Percentiles rank a stretch among this genome's conserved stretches.
phyloP scores from a whole-genome alignment of 2,888 invertebrate genomes.

The Pyrochroa serraticornis region DNA sequence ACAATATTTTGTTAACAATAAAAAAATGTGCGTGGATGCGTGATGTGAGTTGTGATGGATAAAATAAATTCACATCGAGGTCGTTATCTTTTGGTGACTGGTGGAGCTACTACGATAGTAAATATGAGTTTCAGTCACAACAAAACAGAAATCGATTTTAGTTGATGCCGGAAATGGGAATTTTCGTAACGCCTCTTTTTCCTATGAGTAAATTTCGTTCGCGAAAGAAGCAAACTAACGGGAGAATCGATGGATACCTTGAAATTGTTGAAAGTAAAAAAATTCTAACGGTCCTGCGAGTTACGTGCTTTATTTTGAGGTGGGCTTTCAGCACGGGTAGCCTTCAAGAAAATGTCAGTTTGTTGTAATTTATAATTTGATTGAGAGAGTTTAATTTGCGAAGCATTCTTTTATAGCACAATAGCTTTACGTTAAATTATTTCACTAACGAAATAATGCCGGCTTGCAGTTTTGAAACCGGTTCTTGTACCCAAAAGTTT shows the following conservation, averaged over 20 bases:
- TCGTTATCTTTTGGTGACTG: too few species aligned
- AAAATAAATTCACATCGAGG: too few species aligned
- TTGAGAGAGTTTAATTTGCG: too few species aligned
- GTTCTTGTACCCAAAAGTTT: constrained; percentile 17
- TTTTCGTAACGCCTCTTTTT: too few species aligned
- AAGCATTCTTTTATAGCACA: too few species aligned
- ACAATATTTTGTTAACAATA: not conserved
- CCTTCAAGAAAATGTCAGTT: constrained; percentile 6
- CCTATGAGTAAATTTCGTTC: too few species aligned
- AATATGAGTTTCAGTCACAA: too few species aligned
- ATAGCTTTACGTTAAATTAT: not conserved
- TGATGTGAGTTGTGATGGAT: too few species aligned
- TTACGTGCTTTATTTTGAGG: constrained; percentile 13
- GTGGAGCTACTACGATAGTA: too few species aligned
- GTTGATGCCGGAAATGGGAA: too few species aligned
- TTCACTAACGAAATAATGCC: constrained; percentile 6
- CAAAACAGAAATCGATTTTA: too few species aligned
- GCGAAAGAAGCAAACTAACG: constrained; percentile 8
- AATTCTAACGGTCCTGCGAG: constrained; percentile 16
- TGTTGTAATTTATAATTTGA: not conserved
- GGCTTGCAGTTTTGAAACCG: constrained; percentile 18
- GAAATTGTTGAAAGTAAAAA: constrained; percentile 17
- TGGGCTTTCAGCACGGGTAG: constrained; percentile 4
- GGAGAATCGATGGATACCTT: constrained; percentile 5
- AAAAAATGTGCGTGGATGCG: too few species aligned